Evolutionary conservation across 2,888 invertebrate species (phyloP).

Genomic region (Deroplatys truncata): DNA sequence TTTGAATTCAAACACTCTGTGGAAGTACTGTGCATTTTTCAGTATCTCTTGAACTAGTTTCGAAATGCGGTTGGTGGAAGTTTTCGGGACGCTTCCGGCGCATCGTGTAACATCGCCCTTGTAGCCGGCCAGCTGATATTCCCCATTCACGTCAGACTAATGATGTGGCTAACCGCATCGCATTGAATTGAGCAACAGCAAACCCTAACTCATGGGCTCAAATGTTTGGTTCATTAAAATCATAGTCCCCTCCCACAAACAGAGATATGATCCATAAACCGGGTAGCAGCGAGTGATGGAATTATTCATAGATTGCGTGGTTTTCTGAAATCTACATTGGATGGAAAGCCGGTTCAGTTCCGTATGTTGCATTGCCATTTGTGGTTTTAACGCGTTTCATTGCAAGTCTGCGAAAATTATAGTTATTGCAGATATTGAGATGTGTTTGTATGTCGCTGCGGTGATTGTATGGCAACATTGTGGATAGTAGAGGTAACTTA

Average conservation of each 20-base stretch:
- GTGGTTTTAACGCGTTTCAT: neutral
- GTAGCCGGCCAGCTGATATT: neutral
- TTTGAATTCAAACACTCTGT: no score
- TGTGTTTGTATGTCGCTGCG: neutral
- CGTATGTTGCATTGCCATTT: slow-evolving; percentile 8
- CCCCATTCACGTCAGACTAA: neutral
- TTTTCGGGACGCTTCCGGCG: neutral
- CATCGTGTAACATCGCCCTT: neutral
- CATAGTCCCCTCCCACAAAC: neutral
- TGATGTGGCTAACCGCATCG: slow-evolving; percentile 12
- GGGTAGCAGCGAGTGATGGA: neutral
- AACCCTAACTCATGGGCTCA: neutral
- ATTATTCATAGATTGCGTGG: slow-evolving; percentile 18
- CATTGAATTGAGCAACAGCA: slow-evolving; percentile 8
- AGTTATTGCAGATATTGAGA: neutral
- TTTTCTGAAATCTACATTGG: slow-evolving; percentile 8
- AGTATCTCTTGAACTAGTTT: neutral
- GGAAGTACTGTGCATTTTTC: neutral
- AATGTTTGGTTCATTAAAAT: slow-evolving; percentile 18
- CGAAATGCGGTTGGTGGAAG: neutral
- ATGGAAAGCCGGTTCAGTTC: neutral
- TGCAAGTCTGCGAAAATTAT: neutral
- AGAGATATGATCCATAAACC: slow-evolving; percentile 1
- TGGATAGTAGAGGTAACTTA: neutral
- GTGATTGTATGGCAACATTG: neutral